These are phyloP conservation scores for Corythoichthys intestinalis DNA, from an alignment of 2,113 vertebrate species.

Conservation along the genomic window DNA sequence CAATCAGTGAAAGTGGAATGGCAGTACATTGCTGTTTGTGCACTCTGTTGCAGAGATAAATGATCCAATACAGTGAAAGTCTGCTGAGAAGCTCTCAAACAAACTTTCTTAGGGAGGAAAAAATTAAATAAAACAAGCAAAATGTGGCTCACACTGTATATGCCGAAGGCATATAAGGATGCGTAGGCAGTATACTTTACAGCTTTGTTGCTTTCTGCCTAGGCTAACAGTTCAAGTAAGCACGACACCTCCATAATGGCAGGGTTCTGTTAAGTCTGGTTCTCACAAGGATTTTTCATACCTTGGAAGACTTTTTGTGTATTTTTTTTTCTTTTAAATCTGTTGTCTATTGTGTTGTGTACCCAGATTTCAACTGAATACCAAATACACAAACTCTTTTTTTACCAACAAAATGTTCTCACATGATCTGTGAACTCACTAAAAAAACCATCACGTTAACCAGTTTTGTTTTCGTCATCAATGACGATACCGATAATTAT, in stretches of 20 bases:
- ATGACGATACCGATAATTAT: no score
- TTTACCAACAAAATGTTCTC: no score
- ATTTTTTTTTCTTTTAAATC: no score
- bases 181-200: neutral
- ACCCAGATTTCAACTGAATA: no score
- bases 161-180: constrained; percentile 1
- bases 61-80: constrained; percentile 15
- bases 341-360: no score
- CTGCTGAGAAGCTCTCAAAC: constrained; percentile 13
- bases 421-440: no score
- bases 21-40: constrained; percentile 43
- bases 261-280: constrained; percentile 7
- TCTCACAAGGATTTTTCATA: neutral
- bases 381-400: no score
- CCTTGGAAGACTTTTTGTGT: no score
- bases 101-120: neutral
- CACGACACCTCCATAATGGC: constrained; percentile 2
- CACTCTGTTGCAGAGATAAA: constrained; percentile 27
- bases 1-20: constrained; percentile 51
- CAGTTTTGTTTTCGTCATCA: no score
- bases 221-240: neutral
- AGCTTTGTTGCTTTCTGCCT: neutral
- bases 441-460: no score
- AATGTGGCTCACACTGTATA: constrained; percentile 3
- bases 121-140: constrained; percentile 12